Evolutionary conservation across 2,888 invertebrate species (phyloP), one percentile per base, ranked within the genome.

Genomic region (Ichneumoninae sp.): DNA sequence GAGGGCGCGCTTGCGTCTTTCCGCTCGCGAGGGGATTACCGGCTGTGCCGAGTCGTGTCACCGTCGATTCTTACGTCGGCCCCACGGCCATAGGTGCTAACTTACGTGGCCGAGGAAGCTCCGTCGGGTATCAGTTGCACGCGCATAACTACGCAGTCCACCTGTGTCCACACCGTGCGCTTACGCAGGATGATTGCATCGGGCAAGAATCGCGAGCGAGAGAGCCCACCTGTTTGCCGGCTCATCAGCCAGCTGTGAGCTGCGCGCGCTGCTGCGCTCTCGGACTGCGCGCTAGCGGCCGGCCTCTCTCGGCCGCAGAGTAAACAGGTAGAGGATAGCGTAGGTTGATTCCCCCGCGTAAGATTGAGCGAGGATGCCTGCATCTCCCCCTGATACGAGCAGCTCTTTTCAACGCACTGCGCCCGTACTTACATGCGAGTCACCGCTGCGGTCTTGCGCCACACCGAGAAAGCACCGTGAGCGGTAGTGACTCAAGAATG

Each of bases 241-340:
- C 87, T 88, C 87, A 85, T 89, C 88, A 88, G 87, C 88, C 89
- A 89, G 88, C 89, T 89, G 89, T 86, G 88, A 75, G 83, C 80
- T 70, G 73, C 70, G 54, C 77, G 40, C 66, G 68, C 66, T 60
- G 83, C 70, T 40, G 83, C 81, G 69, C 83, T 65, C 47, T 44
- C 73, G 26, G 26, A 8, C 19, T 22, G 19, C 54, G 19, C 57
- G 57, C 22, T 22, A 22, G 22, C 2, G 33, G 1, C 71, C 54
- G 57, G 54, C 60, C 30, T 74, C 47, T 65, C 44, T 65, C 75
- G 26, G 10, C 22, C 79, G 73, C 69, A 57, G 65, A 83, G 83
- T 83, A 83, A 83, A 79, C 83, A 77, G 82, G 82, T 78, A 82
- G 22, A 82, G 22, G 68, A 60, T 74, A 76, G 36, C 40, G 22